Evolutionary conservation across 2,888 invertebrate genomes (phyloP), one percentile per base, ranked within the genome.

Genomic region (Apamea anceps): DNA sequence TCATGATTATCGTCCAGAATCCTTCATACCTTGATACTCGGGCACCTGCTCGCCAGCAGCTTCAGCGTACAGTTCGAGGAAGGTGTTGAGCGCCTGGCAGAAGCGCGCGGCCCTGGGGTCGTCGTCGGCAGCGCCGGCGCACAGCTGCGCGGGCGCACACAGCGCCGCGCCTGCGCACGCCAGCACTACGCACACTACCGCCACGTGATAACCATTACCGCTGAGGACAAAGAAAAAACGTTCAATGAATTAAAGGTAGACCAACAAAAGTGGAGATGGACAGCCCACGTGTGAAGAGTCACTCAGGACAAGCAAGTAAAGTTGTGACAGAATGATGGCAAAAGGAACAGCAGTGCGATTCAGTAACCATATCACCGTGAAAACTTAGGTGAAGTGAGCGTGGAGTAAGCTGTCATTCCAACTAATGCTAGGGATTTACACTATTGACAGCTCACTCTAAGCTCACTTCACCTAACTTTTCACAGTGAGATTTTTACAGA

Each of bases 41-140:
- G 96, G 96, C 95, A 97, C 97, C 95, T 97, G 94, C 93, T 97
- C 95, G 89, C 97, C 94, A 90, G 97, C 94, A 86, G 98, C 98
- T 94, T 98, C 97, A 12, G 97, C 98, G 76, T 97, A 97, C 73
- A 98, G 97, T 89, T 98, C 97, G 71, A 97, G 97, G 95, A 98
- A 97, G 87, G 97, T 98, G 90, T 97, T 97, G n/a, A 98, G 97
- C 12, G 98, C 97, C 87, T 97, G 97, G 91, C 98, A 98, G 93
- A 98, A 97, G 87, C 98, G 96, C 71, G 98, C 97, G 89, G 97
- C 97, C 48, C 97, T 97, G 2, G 98, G 97, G 89, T 98, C 97
- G 89, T 98, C 97, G 81, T 98, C 97, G 2, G 97, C 95, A 0
- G 97, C 97, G 93, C 98, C 95, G 51, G 97, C 97, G 94, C 98